These are phyloP conservation scores for Actenoides lindsayi DNA, from an alignment of 2,113 vertebrate genomes.

Conservation along the genomic window DNA sequence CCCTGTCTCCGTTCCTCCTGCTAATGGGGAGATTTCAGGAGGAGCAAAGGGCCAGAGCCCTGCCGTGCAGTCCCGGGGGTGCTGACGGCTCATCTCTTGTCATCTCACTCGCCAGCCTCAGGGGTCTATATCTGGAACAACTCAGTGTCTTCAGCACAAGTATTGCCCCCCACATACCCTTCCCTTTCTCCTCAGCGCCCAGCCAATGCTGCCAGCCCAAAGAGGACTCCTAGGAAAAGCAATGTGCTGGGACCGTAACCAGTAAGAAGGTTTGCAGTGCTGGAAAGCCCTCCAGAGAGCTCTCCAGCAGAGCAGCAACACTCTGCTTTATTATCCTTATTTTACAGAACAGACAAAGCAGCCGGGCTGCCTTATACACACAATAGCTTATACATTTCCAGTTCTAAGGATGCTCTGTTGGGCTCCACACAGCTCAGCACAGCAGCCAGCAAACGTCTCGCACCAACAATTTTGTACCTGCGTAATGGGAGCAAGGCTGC, in stretches of 20 bases:
- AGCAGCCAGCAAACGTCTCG: not conserved
- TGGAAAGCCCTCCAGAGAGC: not conserved
- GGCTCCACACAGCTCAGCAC: not conserved
- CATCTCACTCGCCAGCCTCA: not conserved
- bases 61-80: rapidly evolving
- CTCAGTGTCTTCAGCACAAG: not conserved
- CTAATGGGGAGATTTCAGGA: not conserved
- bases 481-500: not conserved
- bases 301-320: rapidly evolving
- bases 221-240: not conserved
- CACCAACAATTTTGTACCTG: not conserved
- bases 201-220: not conserved
- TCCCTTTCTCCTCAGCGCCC: not conserved
- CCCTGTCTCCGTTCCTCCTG: rapidly evolving
- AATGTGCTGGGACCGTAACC: rapidly evolving
- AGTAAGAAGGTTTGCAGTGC: not conserved
- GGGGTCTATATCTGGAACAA: not conserved
- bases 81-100: not conserved
- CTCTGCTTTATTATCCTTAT: rapidly evolving
- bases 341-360: not conserved
- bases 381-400: not conserved
- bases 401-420: not conserved
- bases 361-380: rapidly evolving
- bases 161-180: rapidly evolving
- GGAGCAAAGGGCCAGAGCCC: not conserved